Evolutionary conservation across 2,888 invertebrate genomes (phyloP).

Genomic region (Lithophane socia): DNA sequence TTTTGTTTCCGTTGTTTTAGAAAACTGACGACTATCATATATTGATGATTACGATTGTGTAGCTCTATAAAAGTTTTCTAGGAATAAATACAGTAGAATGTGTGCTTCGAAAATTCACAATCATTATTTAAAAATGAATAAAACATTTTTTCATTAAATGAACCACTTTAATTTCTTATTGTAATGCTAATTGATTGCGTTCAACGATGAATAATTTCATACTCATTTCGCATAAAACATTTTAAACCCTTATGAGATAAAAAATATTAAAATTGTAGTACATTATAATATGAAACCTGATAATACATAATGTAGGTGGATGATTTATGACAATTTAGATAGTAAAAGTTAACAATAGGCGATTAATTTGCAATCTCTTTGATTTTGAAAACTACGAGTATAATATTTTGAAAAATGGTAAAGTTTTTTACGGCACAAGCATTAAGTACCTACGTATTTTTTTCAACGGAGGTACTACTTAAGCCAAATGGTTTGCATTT

Average conservation of each 20-base stretch:
- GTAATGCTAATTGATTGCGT: not conserved
- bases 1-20: not conserved
- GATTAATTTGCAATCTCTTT: not conserved
- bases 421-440: not conserved
- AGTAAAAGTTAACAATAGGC: not conserved
- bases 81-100: not conserved
- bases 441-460: too few species aligned
- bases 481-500: not conserved
- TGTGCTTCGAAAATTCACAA: not conserved
- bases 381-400: not conserved
- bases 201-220: slow-evolving; percentile 10
- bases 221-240: not conserved
- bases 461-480: too few species aligned
- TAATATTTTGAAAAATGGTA: not conserved
- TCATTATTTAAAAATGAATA: not conserved
- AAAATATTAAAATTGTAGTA: not conserved
- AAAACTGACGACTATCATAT: not conserved
- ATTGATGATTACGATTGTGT: not conserved
- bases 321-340: not conserved
- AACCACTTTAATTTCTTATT: not conserved
- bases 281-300: slow-evolving; percentile 1
- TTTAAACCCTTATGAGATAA: not conserved
- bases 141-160: too few species aligned
- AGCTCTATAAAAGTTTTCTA: not conserved
- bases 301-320: not conserved